phyloP scores from a whole-genome alignment of 2,113 vertebrate genomes.

The Spilogale gracilis region DNA sequence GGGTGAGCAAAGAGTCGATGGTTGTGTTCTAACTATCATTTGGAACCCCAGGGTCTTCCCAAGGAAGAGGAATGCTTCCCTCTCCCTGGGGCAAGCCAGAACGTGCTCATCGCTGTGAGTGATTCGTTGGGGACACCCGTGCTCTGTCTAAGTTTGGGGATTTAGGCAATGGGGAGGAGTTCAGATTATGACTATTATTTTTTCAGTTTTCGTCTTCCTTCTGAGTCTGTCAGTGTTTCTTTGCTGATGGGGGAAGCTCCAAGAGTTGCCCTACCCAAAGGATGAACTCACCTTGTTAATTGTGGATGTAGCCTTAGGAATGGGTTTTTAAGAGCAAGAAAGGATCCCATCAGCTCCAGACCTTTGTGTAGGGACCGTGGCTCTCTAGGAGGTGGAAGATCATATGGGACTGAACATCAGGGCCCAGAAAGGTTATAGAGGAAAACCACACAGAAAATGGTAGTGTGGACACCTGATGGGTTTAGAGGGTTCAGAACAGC shows the following conservation, averaged over 20 bases:
- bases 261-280: background rate
- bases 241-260: background rate
- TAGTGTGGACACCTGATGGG: background rate
- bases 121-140: background rate
- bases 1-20: background rate
- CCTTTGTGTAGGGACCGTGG: background rate
- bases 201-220: background rate
- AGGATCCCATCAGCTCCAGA: background rate
- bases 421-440: background rate
- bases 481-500: background rate
- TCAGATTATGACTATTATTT: background rate
- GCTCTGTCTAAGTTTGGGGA: background rate
- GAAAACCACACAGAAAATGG: background rate
- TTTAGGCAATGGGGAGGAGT: background rate
- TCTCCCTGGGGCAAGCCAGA: background rate
- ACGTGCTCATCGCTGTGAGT: background rate
- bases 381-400: background rate
- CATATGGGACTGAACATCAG: background rate
- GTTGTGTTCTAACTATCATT: background rate
- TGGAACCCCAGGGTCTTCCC: background rate
- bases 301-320: background rate
- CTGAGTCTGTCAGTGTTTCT: background rate
- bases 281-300: background rate
- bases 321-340: background rate
- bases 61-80: background rate